Conservation (phyloP, 2,888 invertebrate genomes). For the Helobdella robusta region DNA sequence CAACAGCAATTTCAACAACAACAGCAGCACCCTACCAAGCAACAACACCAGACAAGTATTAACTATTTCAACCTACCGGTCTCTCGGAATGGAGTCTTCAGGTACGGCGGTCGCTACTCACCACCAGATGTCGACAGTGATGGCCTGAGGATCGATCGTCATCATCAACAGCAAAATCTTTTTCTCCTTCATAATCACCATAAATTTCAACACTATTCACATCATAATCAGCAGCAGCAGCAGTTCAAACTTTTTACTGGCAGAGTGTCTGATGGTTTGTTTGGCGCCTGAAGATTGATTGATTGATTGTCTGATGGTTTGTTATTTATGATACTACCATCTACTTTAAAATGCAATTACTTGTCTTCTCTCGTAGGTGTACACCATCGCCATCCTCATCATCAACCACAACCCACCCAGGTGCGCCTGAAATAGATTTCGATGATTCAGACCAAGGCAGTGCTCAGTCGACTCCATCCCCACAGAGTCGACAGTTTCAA, state of each 20-base stretch:
- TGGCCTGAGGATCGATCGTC: too few species aligned
- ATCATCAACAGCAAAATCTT: too few species aligned
- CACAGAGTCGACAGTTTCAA: constrained; percentile 33
- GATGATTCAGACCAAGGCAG: constrained; percentile 46
- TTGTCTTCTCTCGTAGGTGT: neutral
- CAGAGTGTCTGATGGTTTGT: constrained; percentile 18
- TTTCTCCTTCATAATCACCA: too few species aligned
- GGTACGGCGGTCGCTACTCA: constrained; percentile 15
- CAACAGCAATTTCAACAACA: constrained; percentile 8
- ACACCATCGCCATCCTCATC: constrained; percentile 7
- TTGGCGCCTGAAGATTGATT: neutral
- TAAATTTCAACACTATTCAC: too few species aligned
- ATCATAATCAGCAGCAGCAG: too few species aligned
- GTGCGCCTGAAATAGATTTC: constrained; percentile 37
- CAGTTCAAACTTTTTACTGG: constrained; percentile 15
- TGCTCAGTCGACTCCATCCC: constrained; percentile 38
- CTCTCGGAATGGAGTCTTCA: constrained; percentile 6
- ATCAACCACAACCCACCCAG: constrained; percentile 12
- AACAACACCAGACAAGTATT: neutral
- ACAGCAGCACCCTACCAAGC: neutral
- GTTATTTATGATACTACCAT: neutral
- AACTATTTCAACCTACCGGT: constrained; percentile 10
- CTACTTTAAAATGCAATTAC: neutral
- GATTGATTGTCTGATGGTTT: neutral
- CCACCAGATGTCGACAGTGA: too few species aligned